phyloP scores from a whole-genome alignment of 1,140 invertebrate species.

The Epicauta chinensis region DNA sequence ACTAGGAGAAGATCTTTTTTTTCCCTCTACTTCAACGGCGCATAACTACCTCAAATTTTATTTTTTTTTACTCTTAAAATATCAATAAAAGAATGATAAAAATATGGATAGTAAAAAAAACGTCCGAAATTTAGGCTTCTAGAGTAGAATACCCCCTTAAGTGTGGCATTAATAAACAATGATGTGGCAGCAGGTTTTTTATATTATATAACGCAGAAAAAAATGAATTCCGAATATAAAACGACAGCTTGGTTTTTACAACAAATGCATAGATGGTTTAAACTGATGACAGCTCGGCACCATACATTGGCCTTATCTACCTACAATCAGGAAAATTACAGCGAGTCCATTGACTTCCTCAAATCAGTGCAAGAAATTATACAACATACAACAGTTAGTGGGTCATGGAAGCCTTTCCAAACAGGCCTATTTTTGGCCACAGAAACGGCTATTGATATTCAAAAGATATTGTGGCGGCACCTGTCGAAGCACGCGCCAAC shows the following conservation, averaged over 20 bases:
- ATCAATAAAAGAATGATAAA: too few relatives aligned
- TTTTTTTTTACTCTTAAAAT: too few relatives aligned
- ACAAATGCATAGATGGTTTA: background rate
- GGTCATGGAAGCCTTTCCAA: background rate
- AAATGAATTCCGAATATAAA: background rate
- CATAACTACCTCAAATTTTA: too few relatives aligned
- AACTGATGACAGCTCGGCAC: background rate
- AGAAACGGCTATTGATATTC: background rate
- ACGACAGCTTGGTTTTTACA: background rate
- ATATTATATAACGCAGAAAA: background rate
- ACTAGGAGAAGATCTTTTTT: too few relatives aligned
- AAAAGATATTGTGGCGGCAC: too few relatives aligned
- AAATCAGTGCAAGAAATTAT: background rate
- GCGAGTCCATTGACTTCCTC: background rate
- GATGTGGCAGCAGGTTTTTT: background rate
- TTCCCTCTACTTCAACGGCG: too few relatives aligned
- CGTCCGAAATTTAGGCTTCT: too few relatives aligned
- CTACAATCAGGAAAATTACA: background rate
- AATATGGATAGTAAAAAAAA: too few relatives aligned
- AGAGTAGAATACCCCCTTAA: too few relatives aligned
- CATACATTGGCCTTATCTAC: background rate
- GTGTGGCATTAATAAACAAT: conserved; percentile 4
- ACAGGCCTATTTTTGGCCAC: background rate
- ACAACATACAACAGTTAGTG: background rate
- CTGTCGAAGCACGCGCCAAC: too few relatives aligned